Conservation (phyloP, 1,140 invertebrate genomes). For the Trichonephila inaurata region DNA sequence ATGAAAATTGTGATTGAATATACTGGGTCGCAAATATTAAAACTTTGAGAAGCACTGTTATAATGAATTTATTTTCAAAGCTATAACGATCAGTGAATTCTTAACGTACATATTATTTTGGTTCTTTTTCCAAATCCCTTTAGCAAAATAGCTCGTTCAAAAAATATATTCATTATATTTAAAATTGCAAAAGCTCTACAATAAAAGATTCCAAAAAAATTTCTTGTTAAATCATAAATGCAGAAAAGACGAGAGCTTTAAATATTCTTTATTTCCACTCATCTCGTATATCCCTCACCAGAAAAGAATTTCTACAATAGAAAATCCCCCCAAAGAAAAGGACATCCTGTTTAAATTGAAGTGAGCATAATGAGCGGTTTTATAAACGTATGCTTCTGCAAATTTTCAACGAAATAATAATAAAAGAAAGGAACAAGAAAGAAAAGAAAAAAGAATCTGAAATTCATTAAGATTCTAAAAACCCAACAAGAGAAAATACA, state of each 20-base stretch:
- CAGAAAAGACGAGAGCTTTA: neutral
- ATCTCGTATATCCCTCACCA: neutral
- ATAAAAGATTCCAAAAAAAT: too few species aligned
- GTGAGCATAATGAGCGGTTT: neutral
- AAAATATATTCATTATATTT: too few species aligned
- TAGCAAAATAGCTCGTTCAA: too few species aligned
- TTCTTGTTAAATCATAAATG: too few species aligned
- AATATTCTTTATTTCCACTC: neutral
- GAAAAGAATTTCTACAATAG: neutral
- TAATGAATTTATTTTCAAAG: too few species aligned
- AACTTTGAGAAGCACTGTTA: too few species aligned
- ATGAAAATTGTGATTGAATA: too few species aligned
- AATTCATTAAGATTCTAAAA: conserved; percentile 53
- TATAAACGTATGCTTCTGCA: neutral
- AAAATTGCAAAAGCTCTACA: too few species aligned
- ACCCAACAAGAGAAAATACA: conserved; percentile 41
- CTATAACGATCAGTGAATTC: too few species aligned
- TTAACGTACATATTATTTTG: too few species aligned
- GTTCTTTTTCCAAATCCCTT: too few species aligned
- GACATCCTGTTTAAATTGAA: neutral
- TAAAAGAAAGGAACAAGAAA: neutral
- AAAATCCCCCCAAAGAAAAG: neutral
- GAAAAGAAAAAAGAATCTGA: neutral
- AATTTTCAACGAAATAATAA: neutral
- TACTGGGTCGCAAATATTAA: too few species aligned